phyloP scores from a whole-genome alignment of 2,113 vertebrate species.

The Chloebia gouldiae region DNA sequence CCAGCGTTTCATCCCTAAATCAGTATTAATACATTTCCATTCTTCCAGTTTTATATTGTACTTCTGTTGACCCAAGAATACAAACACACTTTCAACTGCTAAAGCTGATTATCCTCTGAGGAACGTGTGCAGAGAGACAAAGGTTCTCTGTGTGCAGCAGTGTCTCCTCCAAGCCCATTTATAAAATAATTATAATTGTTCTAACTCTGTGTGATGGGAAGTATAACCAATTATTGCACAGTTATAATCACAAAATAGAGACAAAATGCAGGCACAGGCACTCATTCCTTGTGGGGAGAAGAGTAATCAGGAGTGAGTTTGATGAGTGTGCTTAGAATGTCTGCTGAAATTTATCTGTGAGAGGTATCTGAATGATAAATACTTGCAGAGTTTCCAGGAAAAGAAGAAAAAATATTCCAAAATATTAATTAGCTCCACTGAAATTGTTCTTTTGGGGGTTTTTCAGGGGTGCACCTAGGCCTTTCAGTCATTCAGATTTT shows the following conservation, averaged over 20 bases:
- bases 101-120: neutral
- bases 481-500: neutral
- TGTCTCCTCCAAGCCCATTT: neutral
- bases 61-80: neutral
- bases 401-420: neutral
- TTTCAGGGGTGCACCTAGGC: neutral
- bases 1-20: neutral
- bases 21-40: neutral
- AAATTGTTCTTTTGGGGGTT: rapidly evolving
- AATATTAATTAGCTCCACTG: neutral
- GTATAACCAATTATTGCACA: neutral
- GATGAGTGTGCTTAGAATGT: neutral
- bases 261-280: neutral
- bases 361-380: neutral
- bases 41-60: neutral
- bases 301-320: neutral
- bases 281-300: neutral
- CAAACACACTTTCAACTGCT: neutral
- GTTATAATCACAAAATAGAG: neutral
- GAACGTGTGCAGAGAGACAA: neutral
- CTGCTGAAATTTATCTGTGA: neutral
- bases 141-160: neutral
- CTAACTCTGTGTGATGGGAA: neutral
- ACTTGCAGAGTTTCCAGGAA: neutral
- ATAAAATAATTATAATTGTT: neutral